Evolutionary conservation across 2,113 vertebrate species (phyloP), one percentile per base, ranked within the genome.

Genomic region (Alligator sinensis): DNA sequence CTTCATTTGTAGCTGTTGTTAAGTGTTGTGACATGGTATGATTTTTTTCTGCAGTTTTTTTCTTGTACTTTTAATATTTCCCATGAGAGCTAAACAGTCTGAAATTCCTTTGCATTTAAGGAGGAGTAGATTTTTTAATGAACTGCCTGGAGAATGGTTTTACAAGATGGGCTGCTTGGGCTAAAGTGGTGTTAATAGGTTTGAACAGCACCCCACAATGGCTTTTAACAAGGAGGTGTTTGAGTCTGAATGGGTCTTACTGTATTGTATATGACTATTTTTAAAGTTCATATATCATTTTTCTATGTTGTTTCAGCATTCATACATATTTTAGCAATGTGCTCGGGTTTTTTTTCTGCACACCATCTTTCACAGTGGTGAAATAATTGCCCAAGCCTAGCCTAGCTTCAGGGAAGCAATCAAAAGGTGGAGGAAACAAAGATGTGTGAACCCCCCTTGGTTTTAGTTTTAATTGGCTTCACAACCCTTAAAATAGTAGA

Each of bases 1-100:
- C 30, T 88, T 84, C 74, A 95, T 94, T 96, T 97, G 80, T 96
- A 95, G 88, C 83, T 97, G 66, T 96, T 91, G 92, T 94, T 96
- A 96, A 91, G 54, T 96, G 81, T 96, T 96, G 86, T 97, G 95
- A 96, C 82, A 89, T 93, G 91, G 60, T 96, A 87, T 86, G 91
- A 96, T 94, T 90, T 93, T 92, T 87, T n/a, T 55, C 82, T 57
- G 30, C n/a, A 76, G 2, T 28, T 91, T 91, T 80, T 59, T 25
- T 88, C 61, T 82, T 55, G 27, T 38, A 83, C 77, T 80, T 91
- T 88, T 80, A 84, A 57, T 95, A 91, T 95, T 96, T 96, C 86
- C 89, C 84, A 77, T 62, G 72, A 89, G 84, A 95, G 61, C 30
- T 30, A 59, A 94, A 72, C 21, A 93, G 61, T 83, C 57, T 91